A percentile compares a stretch with the other conserved stretches of the same genome.
Evolutionary conservation across 1,140 invertebrate genomes (phyloP).

Genomic region (Sminthurinus signatus): DNA sequence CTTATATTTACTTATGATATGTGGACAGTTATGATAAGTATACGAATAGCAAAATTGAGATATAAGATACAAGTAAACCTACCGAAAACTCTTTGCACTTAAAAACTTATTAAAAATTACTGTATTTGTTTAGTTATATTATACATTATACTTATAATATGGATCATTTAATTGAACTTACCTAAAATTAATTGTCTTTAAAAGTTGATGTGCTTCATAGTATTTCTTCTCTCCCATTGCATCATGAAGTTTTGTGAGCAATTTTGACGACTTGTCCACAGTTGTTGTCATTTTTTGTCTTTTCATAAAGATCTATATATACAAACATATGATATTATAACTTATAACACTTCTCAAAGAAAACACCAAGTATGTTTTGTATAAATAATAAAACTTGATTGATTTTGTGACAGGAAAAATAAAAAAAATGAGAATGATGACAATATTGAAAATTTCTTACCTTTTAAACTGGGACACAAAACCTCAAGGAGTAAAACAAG

Average conservation of each 20-base stretch:
- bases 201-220: constrained; percentile 39
- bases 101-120: not conserved
- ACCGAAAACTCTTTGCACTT: not conserved
- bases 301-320: too few species aligned
- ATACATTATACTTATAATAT: not conserved
- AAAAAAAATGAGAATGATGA: too few species aligned
- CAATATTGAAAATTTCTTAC: too few species aligned
- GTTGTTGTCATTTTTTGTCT: not conserved
- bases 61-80: not conserved
- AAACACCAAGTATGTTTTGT: too few species aligned
- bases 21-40: too few species aligned
- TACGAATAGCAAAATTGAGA: not conserved
- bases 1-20: too few species aligned
- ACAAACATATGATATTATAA: too few species aligned
- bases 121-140: not conserved
- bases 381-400: too few species aligned
- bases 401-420: too few species aligned
- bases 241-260: constrained; percentile 31
- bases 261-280: constrained; percentile 10
- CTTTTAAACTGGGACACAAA: too few species aligned
- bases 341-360: too few species aligned
- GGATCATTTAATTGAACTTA: constrained; percentile 6
- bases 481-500: too few species aligned
- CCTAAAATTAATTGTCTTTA: constrained; percentile 36
- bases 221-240: constrained; percentile 29